Conservation (phyloP, 2,113 vertebrate genomes). For the Thunnus thynnus region DNA sequence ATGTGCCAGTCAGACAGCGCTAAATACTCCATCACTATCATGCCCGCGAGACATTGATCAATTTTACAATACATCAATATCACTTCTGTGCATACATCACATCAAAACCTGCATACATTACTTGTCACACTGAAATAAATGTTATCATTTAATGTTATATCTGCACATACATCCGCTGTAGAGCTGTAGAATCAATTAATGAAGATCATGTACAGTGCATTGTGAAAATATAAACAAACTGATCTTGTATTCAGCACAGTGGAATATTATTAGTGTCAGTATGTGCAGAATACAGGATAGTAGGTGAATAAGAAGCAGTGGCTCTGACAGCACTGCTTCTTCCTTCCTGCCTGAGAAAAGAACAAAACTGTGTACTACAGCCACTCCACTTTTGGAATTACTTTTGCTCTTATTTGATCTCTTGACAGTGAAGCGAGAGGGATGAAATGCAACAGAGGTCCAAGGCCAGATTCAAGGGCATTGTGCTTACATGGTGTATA, state of each 20-base stretch:
- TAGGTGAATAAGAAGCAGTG: neutral
- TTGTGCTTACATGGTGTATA: conserved; percentile 57
- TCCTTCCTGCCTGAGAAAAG: neutral
- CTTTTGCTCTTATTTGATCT: conserved; percentile 51
- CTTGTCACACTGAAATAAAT: neutral
- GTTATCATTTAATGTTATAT: neutral
- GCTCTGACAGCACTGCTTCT: neutral
- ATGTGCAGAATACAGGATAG: neutral
- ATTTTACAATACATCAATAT: neutral
- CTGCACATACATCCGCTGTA: neutral
- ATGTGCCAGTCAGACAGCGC: too few species aligned
- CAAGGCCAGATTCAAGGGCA: conserved; percentile 70
- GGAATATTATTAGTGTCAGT: neutral
- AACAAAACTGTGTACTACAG: conserved; percentile 15
- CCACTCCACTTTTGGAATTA: conserved; percentile 45
- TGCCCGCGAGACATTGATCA: neutral
- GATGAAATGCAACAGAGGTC: conserved; percentile 57
- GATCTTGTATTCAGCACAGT: neutral
- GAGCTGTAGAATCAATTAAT: too few species aligned
- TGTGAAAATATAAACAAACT: neutral
- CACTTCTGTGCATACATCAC: neutral
- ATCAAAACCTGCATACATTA: neutral
- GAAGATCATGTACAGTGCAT: neutral
- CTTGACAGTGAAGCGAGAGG: conserved; percentile 45
- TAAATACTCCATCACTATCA: neutral